Evolutionary conservation across 1,140 invertebrate genomes (phyloP).

Genomic region (Probaryconus sp.): DNA sequence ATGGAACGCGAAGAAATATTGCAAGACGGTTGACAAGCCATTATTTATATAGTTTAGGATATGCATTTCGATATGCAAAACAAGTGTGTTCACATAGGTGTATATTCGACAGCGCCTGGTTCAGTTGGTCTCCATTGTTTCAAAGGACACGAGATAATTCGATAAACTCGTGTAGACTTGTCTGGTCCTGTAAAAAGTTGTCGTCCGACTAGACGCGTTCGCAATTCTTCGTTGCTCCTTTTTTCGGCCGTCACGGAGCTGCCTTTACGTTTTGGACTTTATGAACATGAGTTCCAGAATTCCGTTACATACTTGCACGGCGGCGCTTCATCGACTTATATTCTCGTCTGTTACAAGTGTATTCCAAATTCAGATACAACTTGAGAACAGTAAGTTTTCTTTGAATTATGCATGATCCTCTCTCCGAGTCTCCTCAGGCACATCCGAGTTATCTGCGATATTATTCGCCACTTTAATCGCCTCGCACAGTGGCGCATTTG

Average conservation of each 20-base stretch:
- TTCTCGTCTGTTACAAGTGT: constrained; percentile 37
- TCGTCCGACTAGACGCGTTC: too few relatives aligned
- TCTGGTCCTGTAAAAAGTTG: too few relatives aligned
- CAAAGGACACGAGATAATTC: too few relatives aligned
- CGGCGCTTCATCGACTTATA: constrained; percentile 48
- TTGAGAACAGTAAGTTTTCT: constrained; percentile 58
- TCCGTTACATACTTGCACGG: constrained; percentile 46
- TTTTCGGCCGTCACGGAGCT: neutral
- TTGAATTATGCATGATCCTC: constrained; percentile 65
- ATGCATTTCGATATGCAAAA: too few relatives aligned
- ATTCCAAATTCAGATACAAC: constrained; percentile 52
- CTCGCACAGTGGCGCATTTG: constrained; percentile 1
- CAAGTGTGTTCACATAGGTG: too few relatives aligned
- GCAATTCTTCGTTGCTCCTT: neutral
- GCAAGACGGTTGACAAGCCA: too few relatives aligned
- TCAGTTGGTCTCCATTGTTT: too few relatives aligned
- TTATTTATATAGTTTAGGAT: too few relatives aligned
- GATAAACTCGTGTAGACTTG: too few relatives aligned
- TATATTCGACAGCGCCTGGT: too few relatives aligned
- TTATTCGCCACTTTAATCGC: constrained; percentile 43
- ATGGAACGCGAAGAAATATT: too few relatives aligned
- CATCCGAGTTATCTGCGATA: constrained; percentile 29
- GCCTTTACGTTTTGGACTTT: constrained; percentile 9
- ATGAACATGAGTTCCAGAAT: constrained; percentile 27
- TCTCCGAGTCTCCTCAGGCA: constrained; percentile 24